Percentiles rank a stretch among this genome's conserved stretches.
Conservation (phyloP, 1,140 invertebrate genomes). For the Sinella curviseta region DNA sequence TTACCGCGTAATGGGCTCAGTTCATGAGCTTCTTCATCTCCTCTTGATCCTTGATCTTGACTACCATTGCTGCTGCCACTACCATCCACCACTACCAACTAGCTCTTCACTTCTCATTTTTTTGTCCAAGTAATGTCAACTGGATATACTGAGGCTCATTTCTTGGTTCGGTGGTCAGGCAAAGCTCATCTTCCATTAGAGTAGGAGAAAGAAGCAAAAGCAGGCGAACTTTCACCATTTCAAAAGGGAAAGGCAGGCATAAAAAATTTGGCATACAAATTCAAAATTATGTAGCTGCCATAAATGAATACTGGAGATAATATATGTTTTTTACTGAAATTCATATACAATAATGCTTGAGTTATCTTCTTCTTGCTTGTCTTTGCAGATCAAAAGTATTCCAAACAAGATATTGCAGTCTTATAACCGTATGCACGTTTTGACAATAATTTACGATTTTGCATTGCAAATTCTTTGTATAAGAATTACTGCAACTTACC, state of each 20-base stretch:
- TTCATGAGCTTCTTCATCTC: constrained; percentile 12
- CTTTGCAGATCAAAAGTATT: no score
- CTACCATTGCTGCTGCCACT: neutral
- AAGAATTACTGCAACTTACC: neutral
- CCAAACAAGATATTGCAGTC: no score
- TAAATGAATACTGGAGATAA: no score
- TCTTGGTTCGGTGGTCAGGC: constrained; percentile 8
- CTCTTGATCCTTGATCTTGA: constrained; percentile 20
- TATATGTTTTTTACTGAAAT: no score
- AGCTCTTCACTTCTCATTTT: constrained; percentile 6
- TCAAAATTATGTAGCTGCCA: no score
- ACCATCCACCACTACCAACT: neutral
- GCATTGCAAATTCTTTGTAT: no score
- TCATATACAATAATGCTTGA: no score
- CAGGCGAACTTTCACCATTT: neutral
- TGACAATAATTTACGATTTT: no score
- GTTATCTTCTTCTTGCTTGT: no score
- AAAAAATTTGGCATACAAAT: no score
- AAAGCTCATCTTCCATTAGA: constrained; percentile 13
- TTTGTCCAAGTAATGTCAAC: constrained; percentile 21
- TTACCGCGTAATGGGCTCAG: constrained; percentile 23
- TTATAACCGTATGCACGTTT: no score
- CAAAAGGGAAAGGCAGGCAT: neutral
- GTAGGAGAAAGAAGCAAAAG: neutral
- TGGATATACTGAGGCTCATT: constrained; percentile 15